Evolutionary conservation across 2,113 vertebrate species (phyloP).

Genomic region (Esox niger): DNA sequence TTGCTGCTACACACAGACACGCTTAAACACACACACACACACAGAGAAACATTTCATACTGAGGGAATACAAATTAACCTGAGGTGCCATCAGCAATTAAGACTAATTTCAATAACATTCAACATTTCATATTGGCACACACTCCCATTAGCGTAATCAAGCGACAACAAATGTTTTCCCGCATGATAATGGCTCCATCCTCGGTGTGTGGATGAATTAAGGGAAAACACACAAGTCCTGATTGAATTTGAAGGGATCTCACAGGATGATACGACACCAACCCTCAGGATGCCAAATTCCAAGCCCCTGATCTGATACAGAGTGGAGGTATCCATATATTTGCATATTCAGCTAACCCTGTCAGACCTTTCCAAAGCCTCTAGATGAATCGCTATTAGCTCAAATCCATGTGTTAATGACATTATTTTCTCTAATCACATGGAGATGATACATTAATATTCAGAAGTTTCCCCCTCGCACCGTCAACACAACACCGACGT

Average conservation of each 20-base stretch:
- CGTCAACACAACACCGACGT: constrained; percentile 41
- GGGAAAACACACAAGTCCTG: constrained; percentile 57
- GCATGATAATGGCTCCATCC: constrained; percentile 70
- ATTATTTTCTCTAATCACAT: constrained; percentile 64
- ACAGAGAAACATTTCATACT: constrained; percentile 60
- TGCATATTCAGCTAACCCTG: constrained; percentile 47
- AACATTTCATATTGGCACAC: constrained; percentile 73
- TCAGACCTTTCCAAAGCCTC: constrained; percentile 43
- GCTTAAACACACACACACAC: not conserved
- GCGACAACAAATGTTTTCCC: constrained; percentile 75
- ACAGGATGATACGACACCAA: constrained; percentile 24
- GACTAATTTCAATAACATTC: constrained; percentile 79
- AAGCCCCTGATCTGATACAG: constrained; percentile 53
- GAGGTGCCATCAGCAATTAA: constrained; percentile 77
- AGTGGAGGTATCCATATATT: constrained; percentile 25
- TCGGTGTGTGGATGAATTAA: constrained; percentile 58
- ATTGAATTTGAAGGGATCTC: constrained; percentile 60
- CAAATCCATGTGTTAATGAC: constrained; percentile 53
- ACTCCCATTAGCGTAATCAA: constrained; percentile 77
- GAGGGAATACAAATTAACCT: constrained; percentile 77
- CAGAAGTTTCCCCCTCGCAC: constrained; percentile 45
- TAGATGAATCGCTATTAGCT: constrained; percentile 59
- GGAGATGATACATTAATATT: constrained; percentile 64
- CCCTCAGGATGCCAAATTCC: constrained; percentile 27
- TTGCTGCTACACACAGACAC: not conserved